phyloP scores from a whole-genome alignment of 2,888 invertebrate species.

The Erynnis tages region DNA sequence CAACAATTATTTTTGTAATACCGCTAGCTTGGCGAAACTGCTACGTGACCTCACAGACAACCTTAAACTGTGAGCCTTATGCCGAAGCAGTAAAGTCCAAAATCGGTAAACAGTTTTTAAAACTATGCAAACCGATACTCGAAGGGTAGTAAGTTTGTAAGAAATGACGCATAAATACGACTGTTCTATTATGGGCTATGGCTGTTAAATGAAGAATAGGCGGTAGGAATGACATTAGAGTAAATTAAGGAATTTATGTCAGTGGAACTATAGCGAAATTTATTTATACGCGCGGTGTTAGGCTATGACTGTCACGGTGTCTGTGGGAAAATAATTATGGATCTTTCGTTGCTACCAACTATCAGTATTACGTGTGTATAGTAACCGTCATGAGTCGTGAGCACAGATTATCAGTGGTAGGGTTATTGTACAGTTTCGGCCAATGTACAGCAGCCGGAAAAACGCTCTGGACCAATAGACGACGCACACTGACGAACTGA shows the following conservation, averaged over 20 bases:
- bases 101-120: conserved; percentile 2
- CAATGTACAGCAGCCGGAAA: too few relatives aligned
- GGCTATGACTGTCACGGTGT: not conserved
- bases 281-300: conserved; percentile 2
- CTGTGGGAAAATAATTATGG: not conserved
- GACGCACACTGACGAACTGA: too few relatives aligned
- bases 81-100: not conserved
- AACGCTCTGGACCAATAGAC: too few relatives aligned
- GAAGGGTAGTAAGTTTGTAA: conserved; percentile 21
- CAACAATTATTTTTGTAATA: conserved; percentile 28
- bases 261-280: not conserved
- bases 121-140: conserved; percentile 22
- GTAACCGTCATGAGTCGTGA: too few relatives aligned
- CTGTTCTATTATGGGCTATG: conserved; percentile 16
- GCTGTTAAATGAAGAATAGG: conserved; percentile 16
- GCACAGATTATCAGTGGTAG: too few relatives aligned
- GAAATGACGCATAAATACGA: conserved; percentile 24
- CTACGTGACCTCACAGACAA: conserved; percentile 21
- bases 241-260: conserved; percentile 17
- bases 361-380: too few relatives aligned
- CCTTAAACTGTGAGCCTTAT: conserved; percentile 11
- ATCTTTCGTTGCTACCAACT: too few relatives aligned
- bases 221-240: conserved; percentile 16
- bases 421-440: too few relatives aligned
- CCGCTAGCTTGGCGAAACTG: conserved; percentile 22